A percentile compares a stretch with the other conserved stretches of the same genome.
Conservation (phyloP, 2,888 invertebrate genomes). For the Lithophane ornitopus region DNA sequence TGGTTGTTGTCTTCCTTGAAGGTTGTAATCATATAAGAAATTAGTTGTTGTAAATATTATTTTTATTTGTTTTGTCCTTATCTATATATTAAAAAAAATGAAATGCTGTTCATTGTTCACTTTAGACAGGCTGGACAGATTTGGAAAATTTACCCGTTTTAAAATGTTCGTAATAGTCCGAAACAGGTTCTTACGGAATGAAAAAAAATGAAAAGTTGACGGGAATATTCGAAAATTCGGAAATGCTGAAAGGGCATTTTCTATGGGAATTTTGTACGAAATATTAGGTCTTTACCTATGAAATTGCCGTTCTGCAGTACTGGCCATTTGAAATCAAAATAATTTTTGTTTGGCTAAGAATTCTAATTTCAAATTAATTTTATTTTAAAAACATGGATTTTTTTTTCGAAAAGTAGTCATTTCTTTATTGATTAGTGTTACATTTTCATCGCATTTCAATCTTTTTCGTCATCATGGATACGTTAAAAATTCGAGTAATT, state of each 20-base stretch:
- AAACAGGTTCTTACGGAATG: neutral
- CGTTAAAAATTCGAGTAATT: no score
- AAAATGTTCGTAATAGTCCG: neutral
- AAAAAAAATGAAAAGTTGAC: neutral
- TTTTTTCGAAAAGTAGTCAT: no score
- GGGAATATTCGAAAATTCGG: neutral
- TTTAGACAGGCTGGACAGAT: neutral
- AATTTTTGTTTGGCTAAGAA: no score
- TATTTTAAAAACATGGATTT: no score
- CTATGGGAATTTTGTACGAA: neutral
- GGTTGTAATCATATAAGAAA: neutral
- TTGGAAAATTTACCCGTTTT: neutral
- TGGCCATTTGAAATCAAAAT: no score
- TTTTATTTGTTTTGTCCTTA: neutral
- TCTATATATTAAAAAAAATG: neutral
- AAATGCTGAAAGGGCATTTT: neutral
- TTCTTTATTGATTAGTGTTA: no score
- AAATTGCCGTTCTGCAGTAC: no score
- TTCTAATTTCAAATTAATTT: no score
- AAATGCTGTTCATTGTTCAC: neutral
- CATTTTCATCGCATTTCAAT: no score
- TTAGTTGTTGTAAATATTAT: neutral
- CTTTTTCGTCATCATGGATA: no score
- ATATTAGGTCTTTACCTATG: no score
- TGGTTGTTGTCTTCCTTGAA: neutral